phyloP scores from a whole-genome alignment of 1,140 invertebrate genomes.

The Brachystomella parvula region DNA sequence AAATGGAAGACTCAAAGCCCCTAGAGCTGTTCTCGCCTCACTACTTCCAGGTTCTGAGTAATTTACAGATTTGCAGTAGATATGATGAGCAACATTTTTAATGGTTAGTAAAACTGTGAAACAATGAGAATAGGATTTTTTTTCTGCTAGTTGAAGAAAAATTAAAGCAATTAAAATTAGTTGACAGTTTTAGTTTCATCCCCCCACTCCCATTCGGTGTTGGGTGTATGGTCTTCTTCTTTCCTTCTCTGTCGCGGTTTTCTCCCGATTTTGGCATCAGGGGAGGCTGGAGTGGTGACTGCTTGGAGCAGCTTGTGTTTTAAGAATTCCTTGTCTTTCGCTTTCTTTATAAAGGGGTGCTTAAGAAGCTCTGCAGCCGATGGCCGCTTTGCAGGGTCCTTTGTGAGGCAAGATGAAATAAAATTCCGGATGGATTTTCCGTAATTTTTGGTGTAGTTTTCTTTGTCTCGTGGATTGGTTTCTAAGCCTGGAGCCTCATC shows the following conservation, averaged over 20 bases:
- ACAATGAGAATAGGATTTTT: too few species aligned
- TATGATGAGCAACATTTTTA: too few species aligned
- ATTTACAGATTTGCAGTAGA: too few species aligned
- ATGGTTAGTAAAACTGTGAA: too few species aligned
- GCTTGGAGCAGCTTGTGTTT: slow-evolving; percentile 79
- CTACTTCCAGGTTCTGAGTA: too few species aligned
- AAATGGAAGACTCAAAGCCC: too few species aligned
- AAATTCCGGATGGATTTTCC: slow-evolving; percentile 95
- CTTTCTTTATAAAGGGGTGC: slow-evolving; percentile 98
- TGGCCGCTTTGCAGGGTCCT: slow-evolving; percentile 80
- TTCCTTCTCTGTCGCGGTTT: not conserved
- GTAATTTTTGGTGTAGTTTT: slow-evolving; percentile 89
- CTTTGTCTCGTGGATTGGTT: slow-evolving; percentile 78
- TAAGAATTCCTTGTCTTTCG: slow-evolving; percentile 92
- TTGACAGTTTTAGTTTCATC: not conserved
- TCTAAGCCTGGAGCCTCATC: slow-evolving; percentile 97
- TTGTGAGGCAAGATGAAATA: slow-evolving; percentile 88
- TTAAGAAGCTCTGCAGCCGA: slow-evolving; percentile 96
- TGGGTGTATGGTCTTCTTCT: not conserved
- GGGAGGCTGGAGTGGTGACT: slow-evolving; percentile 55
- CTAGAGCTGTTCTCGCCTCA: too few species aligned
- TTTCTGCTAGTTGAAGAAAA: too few species aligned
- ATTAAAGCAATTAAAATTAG: too few species aligned
- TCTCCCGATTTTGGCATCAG: not conserved
- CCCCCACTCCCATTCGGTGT: not conserved